Base-by-base conservation (phyloP, 2,113 vertebrate species). In the Chinchilla lanigera region DNA sequence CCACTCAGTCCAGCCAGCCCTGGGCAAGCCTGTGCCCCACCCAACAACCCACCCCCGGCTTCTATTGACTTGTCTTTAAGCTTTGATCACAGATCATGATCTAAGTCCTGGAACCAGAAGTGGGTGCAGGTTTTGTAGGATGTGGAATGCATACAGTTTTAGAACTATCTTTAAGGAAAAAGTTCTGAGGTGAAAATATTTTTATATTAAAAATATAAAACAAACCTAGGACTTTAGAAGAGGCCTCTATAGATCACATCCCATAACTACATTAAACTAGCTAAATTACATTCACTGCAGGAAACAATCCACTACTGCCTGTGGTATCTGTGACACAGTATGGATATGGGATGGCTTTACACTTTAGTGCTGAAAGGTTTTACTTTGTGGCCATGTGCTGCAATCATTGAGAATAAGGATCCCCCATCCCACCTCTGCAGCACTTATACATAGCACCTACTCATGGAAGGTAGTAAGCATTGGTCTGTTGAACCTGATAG, bases 61-160 rank as follows among this genome's bases (percentile, higher is more conserved):
- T 1, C 86, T 93, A 22, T 22, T 82, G 89, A 93, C 90, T 83
- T 92, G 95, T 73, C 61, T 69, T 67, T 58, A 90, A n/a, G 30
- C 38, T 92, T 65, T 94, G 84, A 65, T 50, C 28, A 17, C 33
- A 87, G 78, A 38, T 35, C 86, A 81, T 56, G 28, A 41, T 44
- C 5, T 2, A 94, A 38, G 10, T 41, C 71, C n/a, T n/a, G 41
- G 81, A 73, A 93, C 11, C 35, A 52, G 80, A 47, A 41, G 52
- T 78, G 41, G 30, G 9, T 52, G 0, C 26, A 44, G 73, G 75
- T 83, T 91, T 86, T 86, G 16, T 60, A 17, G 77, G 47, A 22
- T 6, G 33, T 69, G 28, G 88, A 92, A 86, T 54, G 24, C 22
- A 54, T 20, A 14, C 60, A 82, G 44, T n/a, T 78, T 89, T 54